Evolutionary conservation across 1,140 invertebrate species (phyloP).

Genomic region (Scaptomyza hsui): DNA sequence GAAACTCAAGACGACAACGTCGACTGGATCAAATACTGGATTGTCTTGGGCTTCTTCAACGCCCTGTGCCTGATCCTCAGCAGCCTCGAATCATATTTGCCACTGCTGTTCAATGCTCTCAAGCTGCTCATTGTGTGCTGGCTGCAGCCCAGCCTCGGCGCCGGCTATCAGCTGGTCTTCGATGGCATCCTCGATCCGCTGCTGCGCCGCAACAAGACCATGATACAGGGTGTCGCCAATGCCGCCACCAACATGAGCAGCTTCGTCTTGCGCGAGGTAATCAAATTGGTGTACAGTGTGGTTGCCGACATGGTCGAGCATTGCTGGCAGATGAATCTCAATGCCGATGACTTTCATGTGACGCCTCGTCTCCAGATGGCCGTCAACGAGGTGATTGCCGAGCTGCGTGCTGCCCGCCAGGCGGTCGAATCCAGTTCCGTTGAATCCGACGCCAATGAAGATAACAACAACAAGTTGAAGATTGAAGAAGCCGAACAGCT

Average conservation of each 20-base stretch:
- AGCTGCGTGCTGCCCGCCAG: constrained; percentile 20
- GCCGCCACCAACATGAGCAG: neutral
- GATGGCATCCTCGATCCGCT: constrained; percentile 50
- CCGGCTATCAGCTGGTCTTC: constrained; percentile 50
- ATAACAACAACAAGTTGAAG: no score
- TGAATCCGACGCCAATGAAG: no score
- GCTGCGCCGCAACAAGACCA: constrained; percentile 84
- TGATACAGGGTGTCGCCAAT: constrained; percentile 94
- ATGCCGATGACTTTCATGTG: constrained; percentile 13
- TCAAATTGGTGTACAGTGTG: constrained; percentile 19
- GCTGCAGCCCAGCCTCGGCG: constrained; percentile 57
- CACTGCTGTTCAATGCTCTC: constrained; percentile 39
- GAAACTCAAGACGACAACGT: constrained; percentile 93
- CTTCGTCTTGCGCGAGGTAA: constrained; percentile 18
- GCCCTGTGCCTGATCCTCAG: constrained; percentile 32
- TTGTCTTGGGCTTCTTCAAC: constrained; percentile 55
- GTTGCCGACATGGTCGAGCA: constrained; percentile 33
- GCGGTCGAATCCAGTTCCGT: constrained; percentile 2
- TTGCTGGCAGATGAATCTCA: constrained; percentile 20
- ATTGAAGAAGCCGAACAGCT: neutral
- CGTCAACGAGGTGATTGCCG: constrained; percentile 43
- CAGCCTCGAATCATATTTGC: constrained; percentile 35
- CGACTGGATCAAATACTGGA: constrained; percentile 73
- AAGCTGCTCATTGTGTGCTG: constrained; percentile 59
- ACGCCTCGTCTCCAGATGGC: constrained; percentile 45